Conservation (phyloP, 2,797 vertebrate genomes). For the Characodon lateralis region DNA sequence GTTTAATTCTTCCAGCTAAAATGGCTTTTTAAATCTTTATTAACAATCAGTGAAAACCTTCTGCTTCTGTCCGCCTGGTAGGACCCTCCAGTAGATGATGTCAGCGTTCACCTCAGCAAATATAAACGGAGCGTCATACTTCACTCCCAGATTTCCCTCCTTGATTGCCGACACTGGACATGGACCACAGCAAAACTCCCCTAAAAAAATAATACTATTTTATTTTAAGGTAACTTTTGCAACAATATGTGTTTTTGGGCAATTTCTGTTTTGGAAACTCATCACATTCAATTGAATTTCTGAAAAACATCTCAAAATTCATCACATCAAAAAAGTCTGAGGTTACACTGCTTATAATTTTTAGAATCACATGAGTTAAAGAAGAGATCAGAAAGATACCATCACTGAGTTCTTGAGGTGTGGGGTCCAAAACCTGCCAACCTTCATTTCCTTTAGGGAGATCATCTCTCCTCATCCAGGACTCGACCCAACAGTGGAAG, state of each 20-base stretch:
- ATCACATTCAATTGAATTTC: neutral
- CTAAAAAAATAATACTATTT: conserved; percentile 44
- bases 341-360: neutral
- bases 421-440: conserved; percentile 95
- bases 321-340: too few relatives aligned
- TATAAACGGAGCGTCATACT: conserved; percentile 81
- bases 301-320: neutral
- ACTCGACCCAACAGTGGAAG: conserved; percentile 96
- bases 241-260: neutral
- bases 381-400: conserved; percentile 74
- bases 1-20: neutral
- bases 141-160: conserved; percentile 78
- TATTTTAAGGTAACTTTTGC: neutral
- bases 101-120: conserved; percentile 87
- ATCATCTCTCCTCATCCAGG: conserved; percentile 90
- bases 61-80: conserved; percentile 41
- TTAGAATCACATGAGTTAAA: neutral
- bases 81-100: conserved; percentile 72
- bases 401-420: conserved; percentile 92
- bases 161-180: conserved; percentile 82
- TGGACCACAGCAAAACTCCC: conserved; percentile 81
- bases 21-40: neutral
- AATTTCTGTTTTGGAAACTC: neutral
- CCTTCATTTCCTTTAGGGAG: conserved; percentile 84
- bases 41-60: neutral